A percentile compares a stretch with the other conserved stretches of the same genome.
phyloP scores from a whole-genome alignment of 2,113 vertebrate genomes.

The Lagopus leucura region DNA sequence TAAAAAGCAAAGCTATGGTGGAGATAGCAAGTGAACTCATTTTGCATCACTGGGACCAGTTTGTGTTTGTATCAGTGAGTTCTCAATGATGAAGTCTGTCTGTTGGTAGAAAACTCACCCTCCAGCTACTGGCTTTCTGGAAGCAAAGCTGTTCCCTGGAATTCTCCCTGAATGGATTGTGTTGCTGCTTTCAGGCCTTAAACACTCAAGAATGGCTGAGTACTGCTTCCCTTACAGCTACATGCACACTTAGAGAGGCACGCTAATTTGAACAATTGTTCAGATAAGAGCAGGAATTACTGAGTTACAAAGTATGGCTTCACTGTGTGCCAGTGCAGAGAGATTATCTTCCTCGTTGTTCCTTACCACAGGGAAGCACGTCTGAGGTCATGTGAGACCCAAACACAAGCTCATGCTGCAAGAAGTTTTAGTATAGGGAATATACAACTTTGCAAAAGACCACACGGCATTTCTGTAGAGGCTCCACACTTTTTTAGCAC shows the following conservation, averaged over 20 bases:
- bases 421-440: conserved; percentile 22
- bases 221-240: background rate
- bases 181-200: background rate
- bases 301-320: background rate
- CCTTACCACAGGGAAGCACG: conserved; percentile 22
- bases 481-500: background rate
- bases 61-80: background rate
- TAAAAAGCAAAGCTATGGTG: background rate
- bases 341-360: conserved; percentile 15
- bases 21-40: background rate
- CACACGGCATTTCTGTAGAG: accelerated
- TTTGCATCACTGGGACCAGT: background rate
- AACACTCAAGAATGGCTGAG: background rate
- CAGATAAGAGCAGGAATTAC: background rate
- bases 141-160: background rate
- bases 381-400: conserved; percentile 52
- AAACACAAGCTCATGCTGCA: background rate
- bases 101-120: background rate
- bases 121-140: background rate
- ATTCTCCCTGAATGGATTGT: background rate
- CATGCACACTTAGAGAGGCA: background rate
- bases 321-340: accelerated
- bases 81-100: background rate
- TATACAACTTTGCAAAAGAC: background rate
- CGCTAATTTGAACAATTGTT: background rate